phyloP scores from a whole-genome alignment of 2,113 vertebrate genomes.

The Machaerirhynchus nigripectus region DNA sequence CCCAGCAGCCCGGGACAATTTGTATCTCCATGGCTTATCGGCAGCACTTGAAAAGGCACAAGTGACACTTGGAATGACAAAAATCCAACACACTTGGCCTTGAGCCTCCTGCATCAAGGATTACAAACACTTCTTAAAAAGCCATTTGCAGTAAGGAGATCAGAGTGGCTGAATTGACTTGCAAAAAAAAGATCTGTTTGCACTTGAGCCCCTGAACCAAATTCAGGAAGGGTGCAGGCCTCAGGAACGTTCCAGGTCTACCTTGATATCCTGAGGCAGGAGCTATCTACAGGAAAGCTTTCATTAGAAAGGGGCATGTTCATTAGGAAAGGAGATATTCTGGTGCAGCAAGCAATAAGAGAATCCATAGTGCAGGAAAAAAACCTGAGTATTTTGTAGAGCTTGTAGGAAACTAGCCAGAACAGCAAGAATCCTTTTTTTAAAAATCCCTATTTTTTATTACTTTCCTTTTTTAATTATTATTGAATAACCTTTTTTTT shows the following conservation, averaged over 20 bases:
- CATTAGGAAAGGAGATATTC: neutral
- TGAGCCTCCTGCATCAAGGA: neutral
- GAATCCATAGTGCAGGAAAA: neutral
- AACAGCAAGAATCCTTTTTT: neutral
- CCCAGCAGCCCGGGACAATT: neutral
- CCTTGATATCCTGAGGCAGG: neutral
- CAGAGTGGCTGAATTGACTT: neutral
- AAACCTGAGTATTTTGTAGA: neutral
- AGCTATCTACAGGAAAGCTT: neutral
- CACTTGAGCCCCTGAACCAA: neutral
- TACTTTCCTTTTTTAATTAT: neutral
- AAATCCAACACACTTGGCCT: neutral
- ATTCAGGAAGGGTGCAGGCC: neutral
- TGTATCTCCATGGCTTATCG: neutral
- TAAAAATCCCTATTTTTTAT: neutral
- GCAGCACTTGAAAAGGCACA: conserved; percentile 19
- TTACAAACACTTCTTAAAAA: neutral
- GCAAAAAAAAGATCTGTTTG: neutral
- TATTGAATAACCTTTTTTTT: neutral
- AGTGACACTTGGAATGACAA: conserved; percentile 51
- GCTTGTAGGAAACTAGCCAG: neutral
- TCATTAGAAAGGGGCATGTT: neutral
- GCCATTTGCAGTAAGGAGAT: neutral
- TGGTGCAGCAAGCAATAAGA: neutral
- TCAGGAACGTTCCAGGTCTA: neutral